These are phyloP conservation scores for Chaunax sp. DNA, from an alignment of 2,797 vertebrate species.

Conservation along the genomic window DNA sequence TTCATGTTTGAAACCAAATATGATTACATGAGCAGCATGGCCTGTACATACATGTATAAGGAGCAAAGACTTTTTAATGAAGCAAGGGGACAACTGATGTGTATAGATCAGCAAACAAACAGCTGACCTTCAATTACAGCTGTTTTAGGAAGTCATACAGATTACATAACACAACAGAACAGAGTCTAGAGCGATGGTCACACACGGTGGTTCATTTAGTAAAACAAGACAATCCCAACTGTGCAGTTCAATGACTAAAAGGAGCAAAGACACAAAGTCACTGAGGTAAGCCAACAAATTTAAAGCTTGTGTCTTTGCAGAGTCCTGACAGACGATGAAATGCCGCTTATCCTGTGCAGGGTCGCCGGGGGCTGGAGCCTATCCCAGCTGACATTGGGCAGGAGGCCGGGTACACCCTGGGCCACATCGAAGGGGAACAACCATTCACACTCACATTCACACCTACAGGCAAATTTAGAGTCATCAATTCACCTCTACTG, in stretches of 20 bases:
- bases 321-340: background rate
- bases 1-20: constrained; percentile 5
- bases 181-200: constrained; percentile 21
- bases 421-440: too few relatives aligned
- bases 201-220: constrained; percentile 9
- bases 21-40: constrained; percentile 6
- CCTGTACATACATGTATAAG: background rate
- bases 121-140: constrained; percentile 10
- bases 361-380: too few relatives aligned
- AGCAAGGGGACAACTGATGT: background rate
- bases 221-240: constrained; percentile 20
- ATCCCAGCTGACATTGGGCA: too few relatives aligned
- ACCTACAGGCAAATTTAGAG: too few relatives aligned
- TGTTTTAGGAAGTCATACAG: constrained; percentile 1
- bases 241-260: constrained; percentile 26
- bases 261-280: constrained; percentile 17
- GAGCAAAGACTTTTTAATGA: background rate
- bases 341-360: too few relatives aligned
- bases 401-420: too few relatives aligned
- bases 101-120: constrained; percentile 25
- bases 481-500: too few relatives aligned
- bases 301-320: constrained; percentile 13
- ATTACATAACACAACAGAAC: constrained; percentile 28
- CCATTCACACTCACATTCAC: too few relatives aligned
- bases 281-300: background rate